A percentile compares a stretch with the other conserved stretches of the same genome.
These are phyloP conservation scores for Paralinhomoeus sp. DNA, from an alignment of 2,888 invertebrate species.

Conservation along the genomic window DNA sequence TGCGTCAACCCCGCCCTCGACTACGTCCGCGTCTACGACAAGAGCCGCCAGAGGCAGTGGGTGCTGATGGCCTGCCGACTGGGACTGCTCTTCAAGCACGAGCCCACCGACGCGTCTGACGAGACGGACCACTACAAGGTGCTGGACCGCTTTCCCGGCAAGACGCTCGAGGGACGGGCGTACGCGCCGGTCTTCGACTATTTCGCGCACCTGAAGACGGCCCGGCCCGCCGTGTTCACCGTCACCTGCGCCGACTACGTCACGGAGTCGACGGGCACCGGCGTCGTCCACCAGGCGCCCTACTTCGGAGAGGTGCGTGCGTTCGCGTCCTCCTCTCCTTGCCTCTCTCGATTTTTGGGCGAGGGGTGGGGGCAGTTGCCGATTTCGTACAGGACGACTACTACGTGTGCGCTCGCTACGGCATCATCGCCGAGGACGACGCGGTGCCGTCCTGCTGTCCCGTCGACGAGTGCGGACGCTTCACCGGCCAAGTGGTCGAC, in stretches of 20 bases:
- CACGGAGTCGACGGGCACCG: slow-evolving; percentile 84
- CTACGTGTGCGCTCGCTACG: slow-evolving; percentile 41
- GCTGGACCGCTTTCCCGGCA: not conserved
- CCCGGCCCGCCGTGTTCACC: slow-evolving; percentile 34
- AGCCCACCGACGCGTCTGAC: not conserved
- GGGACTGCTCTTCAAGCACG: slow-evolving; percentile 42
- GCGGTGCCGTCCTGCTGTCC: slow-evolving; percentile 73
- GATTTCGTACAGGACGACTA: slow-evolving; percentile 81
- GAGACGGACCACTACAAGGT: not conserved
- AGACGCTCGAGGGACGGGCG: slow-evolving; percentile 35
- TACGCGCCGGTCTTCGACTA: slow-evolving; percentile 78
- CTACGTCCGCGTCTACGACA: slow-evolving; percentile 48
- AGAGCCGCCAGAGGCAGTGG: slow-evolving; percentile 29
- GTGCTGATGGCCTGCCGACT: slow-evolving; percentile 64
- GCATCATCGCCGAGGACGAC: slow-evolving; percentile 51
- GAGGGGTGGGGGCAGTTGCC: too few species aligned
- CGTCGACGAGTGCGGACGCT: slow-evolving; percentile 68
- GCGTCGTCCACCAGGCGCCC: slow-evolving; percentile 90
- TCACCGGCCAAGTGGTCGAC: slow-evolving; percentile 57
- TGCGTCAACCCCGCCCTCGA: slow-evolving; percentile 68
- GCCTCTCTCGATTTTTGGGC: slow-evolving; percentile 6
- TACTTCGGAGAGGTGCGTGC: slow-evolving; percentile 60
- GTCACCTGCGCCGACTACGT: slow-evolving; percentile 75
- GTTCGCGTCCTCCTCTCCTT: not conserved
- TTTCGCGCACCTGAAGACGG: slow-evolving; percentile 37